These are phyloP conservation scores for Oryzias sinensis DNA, from an alignment of 2,797 vertebrate genomes.

Conservation along the genomic window DNA sequence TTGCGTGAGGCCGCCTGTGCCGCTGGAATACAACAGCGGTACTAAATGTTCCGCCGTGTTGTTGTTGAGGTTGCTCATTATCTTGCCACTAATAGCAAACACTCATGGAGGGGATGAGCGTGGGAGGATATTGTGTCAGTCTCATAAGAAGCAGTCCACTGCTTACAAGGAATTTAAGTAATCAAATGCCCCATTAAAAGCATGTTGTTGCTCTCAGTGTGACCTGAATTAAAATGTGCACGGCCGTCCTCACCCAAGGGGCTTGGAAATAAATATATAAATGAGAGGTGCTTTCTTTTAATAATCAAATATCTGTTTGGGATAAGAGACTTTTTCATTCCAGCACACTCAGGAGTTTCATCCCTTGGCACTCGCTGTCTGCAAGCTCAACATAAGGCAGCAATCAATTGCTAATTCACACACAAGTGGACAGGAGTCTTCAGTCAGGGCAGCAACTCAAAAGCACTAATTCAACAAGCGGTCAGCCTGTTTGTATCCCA, in stretches of 20 bases:
- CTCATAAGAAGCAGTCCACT: constrained; percentile 34
- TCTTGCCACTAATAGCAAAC: constrained; percentile 43
- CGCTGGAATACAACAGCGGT: constrained; percentile 17
- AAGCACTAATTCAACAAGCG: constrained; percentile 77
- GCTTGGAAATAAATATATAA: constrained; percentile 7
- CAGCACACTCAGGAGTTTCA: constrained; percentile 54
- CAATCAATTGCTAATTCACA: constrained; percentile 78
- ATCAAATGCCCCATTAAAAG: constrained; percentile 52
- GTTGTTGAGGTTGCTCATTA: constrained; percentile 46
- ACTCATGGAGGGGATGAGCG: constrained; percentile 46
- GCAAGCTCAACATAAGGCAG: constrained; percentile 56
- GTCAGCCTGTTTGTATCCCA: constrained; percentile 73
- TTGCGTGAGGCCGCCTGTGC: constrained; percentile 12
- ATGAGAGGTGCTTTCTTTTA: constrained; percentile 20
- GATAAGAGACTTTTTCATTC: constrained; percentile 26
- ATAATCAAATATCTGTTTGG: constrained; percentile 50
- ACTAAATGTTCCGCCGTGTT: constrained; percentile 30
- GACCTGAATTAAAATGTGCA: constrained; percentile 42
- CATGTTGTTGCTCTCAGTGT: constrained; percentile 29
- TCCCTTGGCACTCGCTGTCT: constrained; percentile 56
- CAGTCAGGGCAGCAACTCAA: constrained; percentile 65
- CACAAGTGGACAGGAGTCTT: constrained; percentile 70
- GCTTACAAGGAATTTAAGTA: constrained; percentile 53
- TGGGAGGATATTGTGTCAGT: constrained; percentile 55
- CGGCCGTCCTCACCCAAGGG: constrained; percentile 12